Evolutionary conservation across 2,888 invertebrate species (phyloP), one percentile per base, ranked within the genome.

Genomic region (Euclidia mi): DNA sequence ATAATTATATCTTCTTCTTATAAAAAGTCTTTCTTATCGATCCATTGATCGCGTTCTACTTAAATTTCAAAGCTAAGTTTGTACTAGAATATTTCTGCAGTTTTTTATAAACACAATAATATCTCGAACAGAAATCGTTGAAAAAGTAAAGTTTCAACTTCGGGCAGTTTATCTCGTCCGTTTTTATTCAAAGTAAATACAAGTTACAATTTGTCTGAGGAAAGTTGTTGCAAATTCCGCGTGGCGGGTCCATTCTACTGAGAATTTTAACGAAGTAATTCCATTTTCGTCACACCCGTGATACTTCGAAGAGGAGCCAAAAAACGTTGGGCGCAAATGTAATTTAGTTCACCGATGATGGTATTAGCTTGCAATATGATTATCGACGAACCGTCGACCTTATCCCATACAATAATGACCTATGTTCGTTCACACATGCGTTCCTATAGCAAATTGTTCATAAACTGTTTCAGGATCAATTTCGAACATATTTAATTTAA

Each of bases 161-260:
- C 42, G 40, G 44, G 25, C 45, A 25, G 20, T 47, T 48, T 34
- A 31, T 28, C 55, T 45, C 28, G 11, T 51, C 31, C n/a, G 35
- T 43, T 55, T 55, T 44, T 46, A 56, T 34, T 61, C 47, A 29
- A 51, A 56, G 32, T 52, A 40, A 40, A 49, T 50, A 9, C 12
- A 58, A 44, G 56, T 51, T 48, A 20, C 40, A 48, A 40, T 69
- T 59, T 59, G 49, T 56, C 31, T 51, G 10, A 12, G 11, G 29
- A 35, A 51, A 37, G 42, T 57, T 53, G 41, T 3, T 11, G 46
- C 25, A 28, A 50, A n/a, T 43, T 37, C 14, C 53, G 18, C 20
- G 20, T 12, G 18, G 17, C 12, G 28, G n/a, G 38, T 28, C 41
- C 29, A 48, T 53, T 56, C 18, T 40, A 20, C 10, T 32, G 28